Conservation (phyloP, 2,888 invertebrate genomes). For the Blastobasis adustella region DNA sequence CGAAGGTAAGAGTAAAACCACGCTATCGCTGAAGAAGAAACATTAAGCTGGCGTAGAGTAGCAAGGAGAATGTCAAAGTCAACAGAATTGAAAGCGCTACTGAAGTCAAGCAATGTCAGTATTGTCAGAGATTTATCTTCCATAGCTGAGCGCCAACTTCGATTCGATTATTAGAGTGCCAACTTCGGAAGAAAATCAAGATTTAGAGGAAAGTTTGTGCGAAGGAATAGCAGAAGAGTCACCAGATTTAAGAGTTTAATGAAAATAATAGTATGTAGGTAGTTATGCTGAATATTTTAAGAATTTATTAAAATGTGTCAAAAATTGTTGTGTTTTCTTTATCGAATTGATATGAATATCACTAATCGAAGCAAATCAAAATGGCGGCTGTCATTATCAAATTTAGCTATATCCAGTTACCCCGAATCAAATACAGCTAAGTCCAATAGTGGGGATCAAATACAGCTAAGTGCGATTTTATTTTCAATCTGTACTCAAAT, state of each 20-base stretch:
- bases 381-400: constrained; percentile 13
- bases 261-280: constrained; percentile 4
- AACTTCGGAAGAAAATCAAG: constrained; percentile 12
- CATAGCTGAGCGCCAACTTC: no score
- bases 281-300: constrained; percentile 4
- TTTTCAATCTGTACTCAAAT: constrained; percentile 13
- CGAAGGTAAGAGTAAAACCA: no score
- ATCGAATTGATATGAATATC: constrained; percentile 6
- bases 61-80: no score
- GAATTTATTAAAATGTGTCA: not conserved
- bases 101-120: no score
- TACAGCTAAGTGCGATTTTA: constrained; percentile 13
- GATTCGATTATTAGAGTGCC: no score
- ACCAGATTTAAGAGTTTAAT: constrained; percentile 11
- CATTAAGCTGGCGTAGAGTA: no score
- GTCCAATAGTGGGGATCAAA: constrained; percentile 12
- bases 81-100: no score
- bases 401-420: constrained; percentile 4
- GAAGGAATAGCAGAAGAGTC: constrained; percentile 11
- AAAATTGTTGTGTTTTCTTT: constrained; percentile 9
- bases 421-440: constrained; percentile 12
- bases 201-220: constrained; percentile 11
- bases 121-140: no score
- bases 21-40: no score
- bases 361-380: constrained; percentile 9